These are phyloP conservation scores for Rhogogaster chlorosoma DNA, from an alignment of 2,888 invertebrate species.

Conservation along the genomic window DNA sequence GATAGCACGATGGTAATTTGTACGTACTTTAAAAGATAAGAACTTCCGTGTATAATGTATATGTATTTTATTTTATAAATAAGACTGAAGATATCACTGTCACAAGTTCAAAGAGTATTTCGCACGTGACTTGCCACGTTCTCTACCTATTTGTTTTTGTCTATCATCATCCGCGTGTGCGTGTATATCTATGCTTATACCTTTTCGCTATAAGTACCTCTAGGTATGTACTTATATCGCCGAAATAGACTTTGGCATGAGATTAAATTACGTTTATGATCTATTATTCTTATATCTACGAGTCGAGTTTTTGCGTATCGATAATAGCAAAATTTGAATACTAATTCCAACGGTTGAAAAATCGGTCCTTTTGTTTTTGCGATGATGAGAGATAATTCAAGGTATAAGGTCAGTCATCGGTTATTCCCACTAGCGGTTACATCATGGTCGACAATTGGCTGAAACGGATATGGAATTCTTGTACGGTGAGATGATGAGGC, in stretches of 20 bases:
- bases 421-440: conserved; percentile 31
- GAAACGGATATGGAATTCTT: conserved; percentile 10
- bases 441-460: not conserved
- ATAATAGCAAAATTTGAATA: not conserved
- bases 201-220: not conserved
- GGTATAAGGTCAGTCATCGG: conserved; percentile 36
- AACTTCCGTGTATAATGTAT: not conserved
- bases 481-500: not conserved
- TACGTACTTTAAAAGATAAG: not conserved
- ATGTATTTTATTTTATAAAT: not conserved
- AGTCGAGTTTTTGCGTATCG: not conserved
- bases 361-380: not conserved
- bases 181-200: not conserved
- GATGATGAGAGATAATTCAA: conserved; percentile 10
- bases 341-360: not conserved
- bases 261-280: conserved; percentile 39
- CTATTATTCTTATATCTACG: not conserved
- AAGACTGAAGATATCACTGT: not conserved
- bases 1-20: not conserved
- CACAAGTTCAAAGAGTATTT: conserved; percentile 2
- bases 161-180: not conserved
- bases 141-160: not conserved
- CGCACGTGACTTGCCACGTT: conserved; percentile 29
- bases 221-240: conserved; percentile 6
- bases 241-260: conserved; percentile 26